phyloP scores from a whole-genome alignment of 2,113 vertebrate species.

The Chionodraco myersi region DNA sequence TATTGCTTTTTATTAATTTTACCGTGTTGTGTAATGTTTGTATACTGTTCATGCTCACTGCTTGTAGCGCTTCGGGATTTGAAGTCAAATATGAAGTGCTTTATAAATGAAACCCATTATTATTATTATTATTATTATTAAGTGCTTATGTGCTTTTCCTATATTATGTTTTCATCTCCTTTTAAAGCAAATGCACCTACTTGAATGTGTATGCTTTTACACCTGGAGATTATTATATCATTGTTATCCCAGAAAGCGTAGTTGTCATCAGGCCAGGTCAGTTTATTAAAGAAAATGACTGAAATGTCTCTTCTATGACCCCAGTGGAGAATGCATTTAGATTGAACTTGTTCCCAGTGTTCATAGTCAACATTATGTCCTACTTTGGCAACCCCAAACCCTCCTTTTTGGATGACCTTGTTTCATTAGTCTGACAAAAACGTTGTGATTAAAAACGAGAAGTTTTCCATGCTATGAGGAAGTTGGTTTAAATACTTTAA shows the following conservation, averaged over 20 bases:
- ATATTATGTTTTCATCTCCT: background rate
- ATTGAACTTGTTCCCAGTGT: constrained; percentile 6
- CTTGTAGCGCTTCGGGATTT: too few species aligned
- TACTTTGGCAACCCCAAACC: constrained; percentile 15
- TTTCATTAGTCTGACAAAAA: constrained; percentile 12
- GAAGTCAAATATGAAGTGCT: too few species aligned
- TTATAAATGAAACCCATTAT: too few species aligned
- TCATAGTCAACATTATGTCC: constrained; percentile 2
- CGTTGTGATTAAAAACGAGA: constrained; percentile 13
- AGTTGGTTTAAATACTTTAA: constrained; percentile 19
- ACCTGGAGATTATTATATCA: background rate
- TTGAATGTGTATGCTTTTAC: constrained; percentile 1
- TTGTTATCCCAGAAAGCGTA: background rate
- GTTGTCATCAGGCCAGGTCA: background rate
- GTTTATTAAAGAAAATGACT: background rate
- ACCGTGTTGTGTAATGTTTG: too few species aligned
- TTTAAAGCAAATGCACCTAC: background rate
- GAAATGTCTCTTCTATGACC: background rate
- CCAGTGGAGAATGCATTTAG: background rate
- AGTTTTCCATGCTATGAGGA: background rate
- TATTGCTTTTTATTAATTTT: too few species aligned
- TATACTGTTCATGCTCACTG: too few species aligned
- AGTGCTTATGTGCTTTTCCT: constrained; percentile 1
- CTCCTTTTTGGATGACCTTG: constrained; percentile 10
- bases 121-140: too few species aligned